A percentile compares a stretch with the other conserved stretches of the same genome.
phyloP scores from a whole-genome alignment of 1,140 invertebrate species.

The Diorhabda sublineata region DNA sequence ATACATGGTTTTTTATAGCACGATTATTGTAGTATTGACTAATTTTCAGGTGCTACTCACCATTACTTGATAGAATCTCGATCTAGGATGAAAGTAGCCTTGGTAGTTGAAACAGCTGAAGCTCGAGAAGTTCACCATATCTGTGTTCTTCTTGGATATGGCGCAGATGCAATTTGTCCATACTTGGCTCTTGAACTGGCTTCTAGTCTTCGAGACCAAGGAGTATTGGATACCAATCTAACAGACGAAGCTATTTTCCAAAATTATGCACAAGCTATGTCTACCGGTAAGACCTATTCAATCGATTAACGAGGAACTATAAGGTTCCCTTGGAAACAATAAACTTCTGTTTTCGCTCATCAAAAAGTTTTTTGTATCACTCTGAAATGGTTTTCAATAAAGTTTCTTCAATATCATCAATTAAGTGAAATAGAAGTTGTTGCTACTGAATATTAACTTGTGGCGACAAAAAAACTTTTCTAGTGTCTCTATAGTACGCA shows the following conservation, averaged over 20 bases:
- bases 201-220: slow-evolving; percentile 73
- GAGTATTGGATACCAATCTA: slow-evolving; percentile 68
- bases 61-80: slow-evolving; percentile 93
- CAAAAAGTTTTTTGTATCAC: too few species aligned
- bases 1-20: too few species aligned
- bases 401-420: too few species aligned
- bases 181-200: slow-evolving; percentile 95
- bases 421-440: too few species aligned
- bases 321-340: too few species aligned
- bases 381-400: too few species aligned
- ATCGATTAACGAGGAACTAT: too few species aligned
- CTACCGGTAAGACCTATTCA: slow-evolving; percentile 30
- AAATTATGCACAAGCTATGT: slow-evolving; percentile 58
- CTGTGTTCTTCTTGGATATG: slow-evolving; percentile 93
- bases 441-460: too few species aligned
- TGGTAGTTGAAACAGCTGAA: slow-evolving; percentile 91
- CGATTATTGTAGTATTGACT: too few species aligned
- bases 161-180: slow-evolving; percentile 95
- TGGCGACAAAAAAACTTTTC: too few species aligned
- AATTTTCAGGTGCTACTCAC: slow-evolving; percentile 73
- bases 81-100: slow-evolving; percentile 92
- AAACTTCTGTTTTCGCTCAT: too few species aligned
- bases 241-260: slow-evolving; percentile 82
- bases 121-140: slow-evolving; percentile 96
- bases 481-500: too few species aligned